Percentiles rank a stretch among this genome's conserved stretches.
Conservation (phyloP, 2,888 invertebrate species). For the Protophormia terraenovae region DNA sequence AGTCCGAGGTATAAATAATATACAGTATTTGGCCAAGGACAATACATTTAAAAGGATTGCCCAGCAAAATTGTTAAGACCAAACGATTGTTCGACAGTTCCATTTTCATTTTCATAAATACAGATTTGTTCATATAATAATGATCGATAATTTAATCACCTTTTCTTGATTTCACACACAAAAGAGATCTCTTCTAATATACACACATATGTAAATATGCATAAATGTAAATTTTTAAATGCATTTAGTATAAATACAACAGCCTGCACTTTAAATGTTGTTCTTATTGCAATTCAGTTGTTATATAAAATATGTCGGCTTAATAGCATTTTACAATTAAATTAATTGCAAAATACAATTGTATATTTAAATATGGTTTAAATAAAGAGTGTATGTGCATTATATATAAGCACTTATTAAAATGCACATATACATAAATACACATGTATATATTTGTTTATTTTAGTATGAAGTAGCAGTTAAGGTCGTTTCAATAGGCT, state of each 20-base stretch:
- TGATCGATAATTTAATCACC: no score
- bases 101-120: no score
- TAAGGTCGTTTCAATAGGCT: no score
- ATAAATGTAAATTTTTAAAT: background rate
- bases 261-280: constrained; percentile 1
- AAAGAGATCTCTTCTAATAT: background rate
- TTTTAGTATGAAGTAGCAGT: no score
- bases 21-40: no score
- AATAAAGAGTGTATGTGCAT: background rate
- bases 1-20: no score
- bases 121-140: no score
- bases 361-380: constrained; percentile 58
- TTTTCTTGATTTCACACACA: no score
- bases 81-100: no score
- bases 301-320: constrained; percentile 58
- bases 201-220: background rate
- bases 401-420: no score
- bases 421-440: background rate
- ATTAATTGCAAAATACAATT: constrained; percentile 74
- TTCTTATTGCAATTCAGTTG: constrained; percentile 34
- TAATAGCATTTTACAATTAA: constrained; percentile 70
- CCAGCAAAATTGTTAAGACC: no score
- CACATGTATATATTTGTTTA: background rate
- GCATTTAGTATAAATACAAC: background rate
- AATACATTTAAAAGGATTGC: no score